Evolutionary conservation across 2,888 invertebrate species (phyloP).

Genomic region (Drymonia ruficornis): DNA sequence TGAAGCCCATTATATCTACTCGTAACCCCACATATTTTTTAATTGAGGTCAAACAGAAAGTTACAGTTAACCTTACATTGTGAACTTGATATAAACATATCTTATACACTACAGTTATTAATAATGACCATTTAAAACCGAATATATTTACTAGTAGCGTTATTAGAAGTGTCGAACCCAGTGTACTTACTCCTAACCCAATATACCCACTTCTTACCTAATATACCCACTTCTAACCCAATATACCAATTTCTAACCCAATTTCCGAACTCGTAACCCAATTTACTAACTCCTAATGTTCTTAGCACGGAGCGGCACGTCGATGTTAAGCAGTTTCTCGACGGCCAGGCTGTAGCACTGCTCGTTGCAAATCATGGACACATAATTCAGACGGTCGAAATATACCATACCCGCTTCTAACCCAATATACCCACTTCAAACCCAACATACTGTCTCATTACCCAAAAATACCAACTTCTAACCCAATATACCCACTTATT

Average conservation of each 20-base stretch:
- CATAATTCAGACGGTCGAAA: conserved; percentile 98
- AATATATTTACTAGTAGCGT: too few relatives aligned
- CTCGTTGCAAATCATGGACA: conserved; percentile 99
- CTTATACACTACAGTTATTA: too few relatives aligned
- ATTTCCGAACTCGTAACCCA: background rate
- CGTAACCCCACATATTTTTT: too few relatives aligned
- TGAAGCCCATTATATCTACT: too few relatives aligned
- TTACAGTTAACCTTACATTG: too few relatives aligned
- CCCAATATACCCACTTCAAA: background rate
- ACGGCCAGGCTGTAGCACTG: conserved; percentile 98
- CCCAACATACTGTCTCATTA: too few relatives aligned
- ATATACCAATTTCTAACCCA: background rate
- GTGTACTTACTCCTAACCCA: background rate
- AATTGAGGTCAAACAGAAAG: too few relatives aligned
- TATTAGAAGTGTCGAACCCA: too few relatives aligned
- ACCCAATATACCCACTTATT: background rate
- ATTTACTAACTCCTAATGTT: conserved; percentile 94
- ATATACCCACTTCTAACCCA: background rate
- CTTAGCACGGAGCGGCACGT: conserved; percentile 96
- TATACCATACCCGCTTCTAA: conserved; percentile 73
- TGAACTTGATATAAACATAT: too few relatives aligned
- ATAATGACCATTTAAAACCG: too few relatives aligned
- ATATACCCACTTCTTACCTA: too few relatives aligned
- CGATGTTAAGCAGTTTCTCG: conserved; percentile 97
- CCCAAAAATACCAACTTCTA: background rate